Evolutionary conservation across 2,888 invertebrate species (phyloP), one percentile per base, ranked within the genome.

Genomic region (Erebia palarica): DNA sequence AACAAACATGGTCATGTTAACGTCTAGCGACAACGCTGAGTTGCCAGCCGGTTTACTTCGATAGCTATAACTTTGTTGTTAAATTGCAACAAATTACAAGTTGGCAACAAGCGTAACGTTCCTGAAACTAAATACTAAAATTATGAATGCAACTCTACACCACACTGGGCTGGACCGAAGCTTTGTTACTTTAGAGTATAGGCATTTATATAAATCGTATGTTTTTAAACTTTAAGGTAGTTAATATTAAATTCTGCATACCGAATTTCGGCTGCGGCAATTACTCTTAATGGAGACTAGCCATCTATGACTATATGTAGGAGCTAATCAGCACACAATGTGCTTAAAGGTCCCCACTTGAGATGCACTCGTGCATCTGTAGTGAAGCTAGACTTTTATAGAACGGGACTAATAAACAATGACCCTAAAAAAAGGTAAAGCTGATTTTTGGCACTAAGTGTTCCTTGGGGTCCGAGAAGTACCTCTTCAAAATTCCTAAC

Each of bases 141-240:
- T 57, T 65, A 65, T 57, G 57, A 66, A 57, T 42, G 65, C 57
- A 73, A 57, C 70, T 61, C 7, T 36, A 36, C 36, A 7, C 36
- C 36, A 51, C n/a, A 16, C 64, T 65, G 65, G 21, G 14, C 51
- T 18, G 55, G 68, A 60, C 70, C 57, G 73, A 27, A 58, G 70
- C 64, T 73, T 61, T 65, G 65, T 68, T 68, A 65, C 16, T 60
- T 67, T 51, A 27, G 27, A 27, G 27, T 27, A 4, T 3, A 27
- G 27, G 27, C 3, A 27, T 27, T 27, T 27, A 60, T 60, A 42
- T 42, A 60, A 60, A 60, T 16, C n/a, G 36, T 42, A 5, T 42
- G 7, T 4, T 13, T n/a, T 8, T 1, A 7, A 13, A 21, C 57
- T 57, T 21, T 57, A 57, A 57, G 49, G 49, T 16, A 16, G 47